These are phyloP conservation scores for Halocynthia roretzi DNA, from an alignment of 23 tunicate species.

Conservation along the genomic window DNA sequence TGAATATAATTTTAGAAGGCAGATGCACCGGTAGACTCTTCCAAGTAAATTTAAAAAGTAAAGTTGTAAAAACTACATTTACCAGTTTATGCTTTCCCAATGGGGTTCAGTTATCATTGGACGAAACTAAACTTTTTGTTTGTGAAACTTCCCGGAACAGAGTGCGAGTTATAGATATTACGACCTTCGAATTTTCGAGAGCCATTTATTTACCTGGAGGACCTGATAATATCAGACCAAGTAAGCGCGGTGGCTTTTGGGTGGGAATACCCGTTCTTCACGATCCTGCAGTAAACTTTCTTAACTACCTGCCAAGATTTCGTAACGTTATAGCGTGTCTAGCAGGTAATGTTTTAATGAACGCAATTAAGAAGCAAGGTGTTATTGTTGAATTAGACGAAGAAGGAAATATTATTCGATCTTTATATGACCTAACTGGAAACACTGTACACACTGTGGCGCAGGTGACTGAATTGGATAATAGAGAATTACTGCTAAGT, in stretches of 20 bases:
- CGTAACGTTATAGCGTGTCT: not conserved
- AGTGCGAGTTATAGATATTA: not conserved
- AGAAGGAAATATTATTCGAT: not conserved
- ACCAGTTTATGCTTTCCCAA: slow-evolving; percentile 5
- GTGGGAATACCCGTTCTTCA: not conserved
- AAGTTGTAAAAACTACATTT: not conserved
- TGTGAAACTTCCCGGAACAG: not conserved
- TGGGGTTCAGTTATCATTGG: slow-evolving; percentile 1
- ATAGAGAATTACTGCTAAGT: not conserved
- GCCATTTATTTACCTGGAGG: slow-evolving; percentile 3
- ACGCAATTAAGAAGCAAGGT: not conserved
- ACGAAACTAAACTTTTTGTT: not conserved
- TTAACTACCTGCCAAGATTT: not conserved
- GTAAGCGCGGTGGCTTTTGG: slow-evolving; percentile 8
- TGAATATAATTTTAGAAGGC: slow-evolving; percentile 2
- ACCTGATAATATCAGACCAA: slow-evolving; percentile 15
- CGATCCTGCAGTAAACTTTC: not conserved
- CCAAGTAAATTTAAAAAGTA: slow-evolving; percentile 2
- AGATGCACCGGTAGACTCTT: slow-evolving; percentile 15
- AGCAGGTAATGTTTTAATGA: not conserved
- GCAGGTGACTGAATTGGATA: not conserved
- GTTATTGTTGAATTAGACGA: not conserved
- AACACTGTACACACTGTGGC: not conserved
- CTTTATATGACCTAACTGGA: slow-evolving; percentile 4
- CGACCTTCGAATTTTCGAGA: not conserved